A percentile compares a stretch with the other conserved stretches of the same genome.
These are phyloP conservation scores for Ophion ventricosus DNA, from an alignment of 2,888 invertebrate species.

Conservation along the genomic window DNA sequence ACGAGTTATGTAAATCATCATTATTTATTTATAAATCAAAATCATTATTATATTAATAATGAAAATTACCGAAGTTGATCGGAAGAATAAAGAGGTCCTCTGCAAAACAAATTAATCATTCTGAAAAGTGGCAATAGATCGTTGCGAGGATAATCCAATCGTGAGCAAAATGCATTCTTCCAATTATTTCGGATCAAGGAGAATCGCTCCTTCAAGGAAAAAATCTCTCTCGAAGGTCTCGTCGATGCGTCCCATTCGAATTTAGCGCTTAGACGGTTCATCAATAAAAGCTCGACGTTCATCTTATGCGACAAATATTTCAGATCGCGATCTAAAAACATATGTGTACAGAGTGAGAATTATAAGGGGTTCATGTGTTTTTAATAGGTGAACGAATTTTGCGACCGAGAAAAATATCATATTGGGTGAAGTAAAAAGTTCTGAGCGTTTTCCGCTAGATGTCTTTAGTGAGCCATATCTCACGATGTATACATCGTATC, in stretches of 20 bases:
- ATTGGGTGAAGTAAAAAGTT: no score
- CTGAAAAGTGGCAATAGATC: slow-evolving; percentile 79
- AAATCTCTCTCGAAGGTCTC: slow-evolving; percentile 54
- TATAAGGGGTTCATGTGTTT: neutral
- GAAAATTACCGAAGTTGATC: slow-evolving; percentile 85
- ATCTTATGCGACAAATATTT: slow-evolving; percentile 49
- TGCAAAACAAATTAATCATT: slow-evolving; percentile 86
- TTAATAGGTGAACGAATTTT: neutral
- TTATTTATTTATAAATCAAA: no score
- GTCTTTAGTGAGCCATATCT: no score
- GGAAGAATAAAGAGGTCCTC: slow-evolving; percentile 86
- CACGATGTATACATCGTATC: no score
- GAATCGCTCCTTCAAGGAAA: slow-evolving; percentile 58
- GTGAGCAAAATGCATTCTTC: slow-evolving; percentile 68
- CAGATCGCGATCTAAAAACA: slow-evolving; percentile 28
- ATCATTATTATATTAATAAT: slow-evolving; percentile 8
- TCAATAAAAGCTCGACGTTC: slow-evolving; percentile 63
- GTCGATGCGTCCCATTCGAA: slow-evolving; percentile 70
- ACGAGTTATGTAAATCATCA: slow-evolving; percentile 2
- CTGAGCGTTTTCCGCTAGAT: no score
- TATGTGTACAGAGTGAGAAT: neutral
- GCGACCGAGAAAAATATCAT: neutral
- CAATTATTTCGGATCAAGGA: slow-evolving; percentile 60
- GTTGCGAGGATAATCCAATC: slow-evolving; percentile 47
- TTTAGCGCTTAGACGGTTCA: slow-evolving; percentile 67